Conservation (phyloP, 2,113 vertebrate species). For the Sisor rabdophorus region DNA sequence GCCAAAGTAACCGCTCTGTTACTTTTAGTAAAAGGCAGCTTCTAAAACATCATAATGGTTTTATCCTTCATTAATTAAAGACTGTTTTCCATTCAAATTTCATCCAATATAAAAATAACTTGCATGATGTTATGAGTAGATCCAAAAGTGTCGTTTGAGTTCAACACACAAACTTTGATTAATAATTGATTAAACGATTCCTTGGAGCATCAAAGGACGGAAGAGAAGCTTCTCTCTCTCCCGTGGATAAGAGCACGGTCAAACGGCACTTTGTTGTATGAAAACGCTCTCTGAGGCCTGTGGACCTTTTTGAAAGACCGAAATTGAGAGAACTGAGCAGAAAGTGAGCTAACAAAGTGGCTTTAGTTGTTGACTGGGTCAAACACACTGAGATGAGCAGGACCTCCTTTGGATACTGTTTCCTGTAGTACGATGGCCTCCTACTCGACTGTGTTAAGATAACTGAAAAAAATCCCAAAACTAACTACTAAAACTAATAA, state of each 20-base stretch:
- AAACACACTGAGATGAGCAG: constrained; percentile 25
- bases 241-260: constrained; percentile 83
- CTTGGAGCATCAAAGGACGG: constrained; percentile 93
- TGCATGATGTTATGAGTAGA: constrained; percentile 70
- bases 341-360: constrained; percentile 47
- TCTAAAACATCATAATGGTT: constrained; percentile 46
- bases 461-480: not conserved
- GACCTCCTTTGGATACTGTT: constrained; percentile 57
- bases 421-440: constrained; percentile 71
- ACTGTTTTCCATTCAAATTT: constrained; percentile 55
- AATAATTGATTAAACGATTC: constrained; percentile 99
- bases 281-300: constrained; percentile 78
- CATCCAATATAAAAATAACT: constrained; percentile 36
- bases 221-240: constrained; percentile 76
- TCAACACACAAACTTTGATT: constrained; percentile 93
- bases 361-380: constrained; percentile 23
- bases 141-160: constrained; percentile 85
- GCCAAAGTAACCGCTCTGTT: constrained; percentile 47
- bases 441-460: constrained; percentile 66
- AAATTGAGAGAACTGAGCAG: constrained; percentile 60
- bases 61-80: constrained; percentile 58
- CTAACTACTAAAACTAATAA: not conserved
- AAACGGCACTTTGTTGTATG: constrained; percentile 98
- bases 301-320: constrained; percentile 58
- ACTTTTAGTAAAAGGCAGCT: constrained; percentile 38